These are phyloP conservation scores for Thermophis baileyi DNA, from an alignment of 2,113 vertebrate species.

Conservation along the genomic window DNA sequence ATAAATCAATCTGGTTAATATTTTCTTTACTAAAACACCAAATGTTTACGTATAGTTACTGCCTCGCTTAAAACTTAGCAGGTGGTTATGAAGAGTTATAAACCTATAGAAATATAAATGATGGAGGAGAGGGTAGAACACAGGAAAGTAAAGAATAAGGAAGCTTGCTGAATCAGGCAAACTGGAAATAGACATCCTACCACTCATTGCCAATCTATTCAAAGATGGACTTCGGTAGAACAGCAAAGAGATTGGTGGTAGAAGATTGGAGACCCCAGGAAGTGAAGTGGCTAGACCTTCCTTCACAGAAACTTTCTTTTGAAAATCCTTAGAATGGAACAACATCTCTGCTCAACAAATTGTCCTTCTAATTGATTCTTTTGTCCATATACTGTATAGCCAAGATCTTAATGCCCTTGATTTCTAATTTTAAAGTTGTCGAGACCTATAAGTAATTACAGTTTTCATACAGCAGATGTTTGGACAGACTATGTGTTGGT, in stretches of 20 bases:
- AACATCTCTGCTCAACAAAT: not conserved
- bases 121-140: not conserved
- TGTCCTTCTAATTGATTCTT: not conserved
- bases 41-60: not conserved
- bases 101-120: not conserved
- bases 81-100: not conserved
- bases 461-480: not conserved
- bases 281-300: too few species aligned
- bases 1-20: not conserved
- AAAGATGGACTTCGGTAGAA: not conserved
- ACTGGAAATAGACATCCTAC: not conserved
- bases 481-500: not conserved
- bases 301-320: too few species aligned
- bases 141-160: not conserved
- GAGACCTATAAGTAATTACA: not conserved
- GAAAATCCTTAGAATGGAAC: not conserved
- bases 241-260: not conserved
- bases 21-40: not conserved
- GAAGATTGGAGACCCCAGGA: not conserved
- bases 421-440: not conserved
- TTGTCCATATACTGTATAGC: not conserved
- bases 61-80: not conserved
- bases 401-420: not conserved
- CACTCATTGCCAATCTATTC: not conserved
- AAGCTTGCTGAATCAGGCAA: not conserved